Base-by-base conservation (phyloP, 2,888 invertebrate genomes). In the Leucania comma region DNA sequence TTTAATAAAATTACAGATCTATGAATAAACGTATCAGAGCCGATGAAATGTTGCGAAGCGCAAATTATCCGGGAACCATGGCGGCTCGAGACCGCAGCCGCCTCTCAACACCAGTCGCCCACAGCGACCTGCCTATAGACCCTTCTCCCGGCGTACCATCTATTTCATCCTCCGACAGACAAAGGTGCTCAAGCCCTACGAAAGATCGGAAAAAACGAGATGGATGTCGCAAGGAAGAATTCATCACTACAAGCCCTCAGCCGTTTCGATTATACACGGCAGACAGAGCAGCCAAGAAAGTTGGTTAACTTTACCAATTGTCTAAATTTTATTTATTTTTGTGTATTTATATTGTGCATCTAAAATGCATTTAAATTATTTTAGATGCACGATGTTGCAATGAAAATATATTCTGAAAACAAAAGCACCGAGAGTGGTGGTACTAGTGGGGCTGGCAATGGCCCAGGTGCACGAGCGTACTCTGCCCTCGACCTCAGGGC, bases 51-150 rank as follows among this genome's bases (percentile, higher is more conserved):
- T 90, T 98, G 63, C 96, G 96, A 74, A 96, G 96, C 1, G 96
- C 98, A 0, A 97, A 96, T 48, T 93, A 97, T 71, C 98, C 98
- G 0, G 97, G 97, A 0, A 96, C 97, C 1, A 97, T 97, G 97
- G 97, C 97, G 0, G 95, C 97, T 65, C 93, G 97, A 38, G 97
- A 97, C 81, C 92, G 94, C 12, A 95, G 95, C 72, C 91, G 93
- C 8, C 89, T 92, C 5, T 96, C 96, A 0, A 95, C 96, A 0
- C 96, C 96, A 2, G 96, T 93, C 1, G 96, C 95, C 1, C 96
- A 95, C 75, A 96, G 96, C 63, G 96, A 96, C 73, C 79, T 96
- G 32, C 96, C 96, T 1, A 94, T 92, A 50, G 96, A 96, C 71
- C 94, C 96, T 0, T 95, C 95, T 1, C 95, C 94, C 4, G 92